Evolutionary conservation across 1,140 invertebrate species (phyloP).

Genomic region (Platorchestia sp.): DNA sequence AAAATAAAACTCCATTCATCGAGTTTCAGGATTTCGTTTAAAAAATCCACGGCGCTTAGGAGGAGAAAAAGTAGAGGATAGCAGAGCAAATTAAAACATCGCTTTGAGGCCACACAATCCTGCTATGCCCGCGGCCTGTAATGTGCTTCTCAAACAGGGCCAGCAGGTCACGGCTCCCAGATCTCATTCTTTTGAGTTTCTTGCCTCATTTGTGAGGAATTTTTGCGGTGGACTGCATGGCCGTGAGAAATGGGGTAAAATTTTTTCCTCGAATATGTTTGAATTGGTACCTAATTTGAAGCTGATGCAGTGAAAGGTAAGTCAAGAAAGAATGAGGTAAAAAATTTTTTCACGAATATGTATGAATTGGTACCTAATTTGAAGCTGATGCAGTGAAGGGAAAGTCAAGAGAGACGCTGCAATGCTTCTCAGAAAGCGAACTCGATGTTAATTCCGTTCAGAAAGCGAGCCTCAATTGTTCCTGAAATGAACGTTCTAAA

Average conservation of each 20-base stretch:
- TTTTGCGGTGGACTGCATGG: neutral
- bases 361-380: neutral
- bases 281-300: neutral
- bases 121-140: neutral
- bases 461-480: no score
- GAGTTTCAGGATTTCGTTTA: no score
- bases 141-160: neutral
- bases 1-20: no score
- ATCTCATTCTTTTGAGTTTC: neutral
- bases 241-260: neutral
- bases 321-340: neutral
- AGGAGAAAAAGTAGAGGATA: no score
- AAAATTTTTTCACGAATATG: neutral
- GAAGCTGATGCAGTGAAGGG: neutral
- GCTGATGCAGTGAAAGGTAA: neutral
- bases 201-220: neutral
- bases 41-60: no score
- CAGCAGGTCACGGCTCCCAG: neutral
- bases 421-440: no score
- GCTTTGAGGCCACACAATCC: neutral
- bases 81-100: slow-evolving; percentile 1
- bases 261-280: neutral
- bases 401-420: neutral
- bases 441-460: no score
- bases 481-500: no score